A percentile compares a stretch with the other conserved stretches of the same genome.
These are phyloP conservation scores for Nineta flava DNA, from an alignment of 2,888 invertebrate genomes.

Conservation along the genomic window DNA sequence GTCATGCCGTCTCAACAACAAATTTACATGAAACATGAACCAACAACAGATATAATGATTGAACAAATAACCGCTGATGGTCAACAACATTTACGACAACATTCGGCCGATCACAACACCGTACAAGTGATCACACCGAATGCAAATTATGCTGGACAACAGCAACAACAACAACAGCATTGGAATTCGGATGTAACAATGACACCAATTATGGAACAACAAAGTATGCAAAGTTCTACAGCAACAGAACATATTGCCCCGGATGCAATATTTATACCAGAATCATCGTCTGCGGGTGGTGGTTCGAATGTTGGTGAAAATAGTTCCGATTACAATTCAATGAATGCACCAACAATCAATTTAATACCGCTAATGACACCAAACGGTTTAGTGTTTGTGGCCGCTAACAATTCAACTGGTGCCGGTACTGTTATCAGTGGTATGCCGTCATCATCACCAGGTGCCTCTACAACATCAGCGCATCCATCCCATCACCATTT, in stretches of 20 bases:
- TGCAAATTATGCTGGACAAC: background rate
- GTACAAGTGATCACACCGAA: constrained; percentile 2
- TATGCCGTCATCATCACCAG: background rate
- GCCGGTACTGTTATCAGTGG: background rate
- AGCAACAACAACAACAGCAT: background rate
- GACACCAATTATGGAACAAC: background rate
- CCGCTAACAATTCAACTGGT: background rate
- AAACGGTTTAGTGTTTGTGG: background rate
- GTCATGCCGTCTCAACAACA: background rate
- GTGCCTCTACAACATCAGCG: background rate
- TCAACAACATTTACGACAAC: background rate
- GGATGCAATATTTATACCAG: constrained; percentile 1
- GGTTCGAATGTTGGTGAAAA: background rate
- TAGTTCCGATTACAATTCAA: background rate
- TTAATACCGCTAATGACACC: constrained; percentile 1
- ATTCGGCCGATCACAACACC: background rate
- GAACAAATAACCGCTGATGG: background rate
- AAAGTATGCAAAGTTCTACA: background rate
- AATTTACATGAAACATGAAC: background rate
- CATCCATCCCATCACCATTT: background rate
- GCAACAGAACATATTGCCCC: background rate
- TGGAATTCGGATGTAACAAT: background rate
- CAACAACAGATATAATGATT: background rate
- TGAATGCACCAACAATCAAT: background rate
- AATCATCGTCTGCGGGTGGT: background rate